A percentile compares a stretch with the other conserved stretches of the same genome.
These are phyloP conservation scores for Propithecus perrieri DNA, from an alignment of 2,797 vertebrate species.

Conservation along the genomic window DNA sequence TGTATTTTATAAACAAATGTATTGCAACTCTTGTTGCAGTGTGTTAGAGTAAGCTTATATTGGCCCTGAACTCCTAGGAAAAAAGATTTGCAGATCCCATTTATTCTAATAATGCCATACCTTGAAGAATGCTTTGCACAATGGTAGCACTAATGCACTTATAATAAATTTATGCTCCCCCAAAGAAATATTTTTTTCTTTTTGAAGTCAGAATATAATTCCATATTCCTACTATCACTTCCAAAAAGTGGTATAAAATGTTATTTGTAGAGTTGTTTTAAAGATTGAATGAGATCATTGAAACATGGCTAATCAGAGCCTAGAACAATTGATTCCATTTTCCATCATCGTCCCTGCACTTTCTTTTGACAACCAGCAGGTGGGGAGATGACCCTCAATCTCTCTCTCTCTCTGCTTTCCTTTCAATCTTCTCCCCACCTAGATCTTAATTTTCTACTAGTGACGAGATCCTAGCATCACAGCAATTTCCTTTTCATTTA, in stretches of 20 bases:
- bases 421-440: neutral
- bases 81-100: neutral
- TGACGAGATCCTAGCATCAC: neutral
- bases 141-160: neutral
- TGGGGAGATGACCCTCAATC: neutral
- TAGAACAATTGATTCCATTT: neutral
- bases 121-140: neutral
- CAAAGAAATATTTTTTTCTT: neutral
- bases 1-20: neutral
- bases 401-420: neutral
- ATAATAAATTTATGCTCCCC: neutral
- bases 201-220: neutral
- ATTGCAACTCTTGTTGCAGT: fast-evolving
- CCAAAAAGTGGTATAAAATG: neutral
- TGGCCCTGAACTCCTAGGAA: neutral
- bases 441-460: neutral
- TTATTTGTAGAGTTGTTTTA: neutral
- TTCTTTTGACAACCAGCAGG: neutral
- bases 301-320: neutral
- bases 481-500: neutral
- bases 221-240: neutral
- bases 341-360: neutral
- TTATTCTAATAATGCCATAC: neutral
- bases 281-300: neutral
- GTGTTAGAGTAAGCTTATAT: neutral